A percentile compares a stretch with the other conserved stretches of the same genome.
Evolutionary conservation across 2,113 vertebrate species (phyloP).

Genomic region (Podarcis muralis): DNA sequence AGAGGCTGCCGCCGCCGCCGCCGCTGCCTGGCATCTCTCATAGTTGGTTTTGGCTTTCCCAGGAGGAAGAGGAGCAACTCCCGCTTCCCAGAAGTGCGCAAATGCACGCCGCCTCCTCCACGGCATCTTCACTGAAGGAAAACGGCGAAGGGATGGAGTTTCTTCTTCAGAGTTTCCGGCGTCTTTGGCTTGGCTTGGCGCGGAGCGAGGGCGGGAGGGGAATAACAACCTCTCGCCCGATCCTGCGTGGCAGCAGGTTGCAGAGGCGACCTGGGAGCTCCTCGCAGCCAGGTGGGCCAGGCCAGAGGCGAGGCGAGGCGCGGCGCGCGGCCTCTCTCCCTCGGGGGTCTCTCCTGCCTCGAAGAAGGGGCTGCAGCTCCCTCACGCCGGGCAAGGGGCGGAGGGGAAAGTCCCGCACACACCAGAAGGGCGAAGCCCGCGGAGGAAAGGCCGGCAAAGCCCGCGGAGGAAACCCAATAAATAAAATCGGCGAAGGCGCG

Average conservation of each 20-base stretch:
- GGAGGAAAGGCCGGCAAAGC: constrained; percentile 33
- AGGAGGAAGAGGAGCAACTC: constrained; percentile 12
- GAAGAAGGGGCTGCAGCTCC: constrained; percentile 10
- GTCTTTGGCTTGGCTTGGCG: background rate
- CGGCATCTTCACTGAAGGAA: constrained; percentile 40
- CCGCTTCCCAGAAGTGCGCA: background rate
- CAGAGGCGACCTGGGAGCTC: constrained; percentile 1
- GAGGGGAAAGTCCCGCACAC: constrained; percentile 8
- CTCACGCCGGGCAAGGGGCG: constrained; percentile 23
- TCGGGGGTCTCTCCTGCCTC: background rate
- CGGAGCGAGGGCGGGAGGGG: background rate
- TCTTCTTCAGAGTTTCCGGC: background rate
- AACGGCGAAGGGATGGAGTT: constrained; percentile 16
- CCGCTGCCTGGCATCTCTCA: constrained; percentile 31
- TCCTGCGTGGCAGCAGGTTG: background rate
- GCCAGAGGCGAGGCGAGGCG: background rate
- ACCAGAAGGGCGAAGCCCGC: constrained; percentile 38
- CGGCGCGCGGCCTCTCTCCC: background rate
- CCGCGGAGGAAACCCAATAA: constrained; percentile 64
- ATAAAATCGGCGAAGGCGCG: constrained; percentile 79
- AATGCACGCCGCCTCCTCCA: constrained; percentile 32
- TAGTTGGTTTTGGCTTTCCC: background rate
- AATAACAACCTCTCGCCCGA: background rate
- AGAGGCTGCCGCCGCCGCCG: constrained; percentile 46
- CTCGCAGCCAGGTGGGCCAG: constrained; percentile 22